These are phyloP conservation scores for Rhodinocichla rosea DNA, from an alignment of 2,113 vertebrate species.

Conservation along the genomic window DNA sequence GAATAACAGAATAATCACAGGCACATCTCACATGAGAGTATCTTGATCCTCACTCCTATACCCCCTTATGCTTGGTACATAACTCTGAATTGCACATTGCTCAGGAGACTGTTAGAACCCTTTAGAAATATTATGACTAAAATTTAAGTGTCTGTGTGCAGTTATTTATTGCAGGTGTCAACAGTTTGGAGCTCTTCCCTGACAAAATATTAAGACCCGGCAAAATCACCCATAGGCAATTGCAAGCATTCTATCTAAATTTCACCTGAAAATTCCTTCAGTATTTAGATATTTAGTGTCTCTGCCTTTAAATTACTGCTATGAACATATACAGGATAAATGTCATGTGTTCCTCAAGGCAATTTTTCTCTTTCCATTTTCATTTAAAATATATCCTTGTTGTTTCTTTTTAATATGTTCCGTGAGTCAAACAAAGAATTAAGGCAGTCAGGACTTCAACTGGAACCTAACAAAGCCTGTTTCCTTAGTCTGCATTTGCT, in stretches of 20 bases:
- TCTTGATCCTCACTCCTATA: neutral
- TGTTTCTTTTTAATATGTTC: neutral
- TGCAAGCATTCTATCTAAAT: neutral
- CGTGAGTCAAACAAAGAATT: neutral
- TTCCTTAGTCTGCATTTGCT: neutral
- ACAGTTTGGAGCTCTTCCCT: neutral
- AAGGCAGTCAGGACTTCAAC: neutral
- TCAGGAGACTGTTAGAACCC: neutral
- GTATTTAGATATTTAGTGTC: neutral
- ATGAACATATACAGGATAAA: neutral
- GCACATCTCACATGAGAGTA: neutral
- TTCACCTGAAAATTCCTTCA: neutral
- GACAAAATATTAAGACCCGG: neutral
- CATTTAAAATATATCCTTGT: neutral
- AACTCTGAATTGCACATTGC: neutral
- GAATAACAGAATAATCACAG: neutral
- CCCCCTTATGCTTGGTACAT: neutral
- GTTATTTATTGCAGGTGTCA: neutral
- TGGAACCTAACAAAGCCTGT: neutral
- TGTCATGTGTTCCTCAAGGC: rapidly evolving
- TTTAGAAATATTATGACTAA: neutral
- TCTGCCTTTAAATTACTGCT: neutral
- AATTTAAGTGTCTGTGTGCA: neutral
- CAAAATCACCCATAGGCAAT: neutral
- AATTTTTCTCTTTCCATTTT: neutral